Base-by-base conservation (phyloP, 2,113 vertebrate species). In the Leucosticte australis region DNA sequence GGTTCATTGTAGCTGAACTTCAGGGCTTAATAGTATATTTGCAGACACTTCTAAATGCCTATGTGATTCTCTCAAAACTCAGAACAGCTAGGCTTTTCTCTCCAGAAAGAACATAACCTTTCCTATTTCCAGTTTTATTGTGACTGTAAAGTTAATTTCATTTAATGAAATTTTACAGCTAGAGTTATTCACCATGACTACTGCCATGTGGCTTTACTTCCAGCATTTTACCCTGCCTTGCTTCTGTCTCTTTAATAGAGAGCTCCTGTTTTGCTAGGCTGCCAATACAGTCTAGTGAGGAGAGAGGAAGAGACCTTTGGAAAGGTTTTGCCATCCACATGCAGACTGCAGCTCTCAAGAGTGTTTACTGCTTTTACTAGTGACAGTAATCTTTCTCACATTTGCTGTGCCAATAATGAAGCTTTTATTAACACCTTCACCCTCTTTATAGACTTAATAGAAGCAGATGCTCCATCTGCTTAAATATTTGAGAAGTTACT, bases 91-190 rank as follows among this genome's bases (percentile, higher is more conserved):
- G 27, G 19, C 52, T 89, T 87, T 94, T 69, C 78, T 92, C 46
- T 83, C 35, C 39, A 83, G 64, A 94, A 90, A 96, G 91, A 96
- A 90, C 53, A 74, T 84, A 96, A 87, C 92, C 68, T 94, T 95
- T 95, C 85, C 71, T 94, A 64, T 89, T 94, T 84, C 57, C 52
- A 77, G 28, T 93, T 97, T 95, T 95, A 96, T 83, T 79, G 89
- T 88, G 78, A 84, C 90, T 62, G 53, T 95, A 97, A 96, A 96
- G 83, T 95, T 96, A 94, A 95, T 97, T 95, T 93, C 63, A 83
- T 89, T 95, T 92, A 96, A 95, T 94, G 92, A 93, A 96, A 95
- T 92, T 92, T 92, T 96, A 94, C 73, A 90, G 64, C 59, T 65
- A 87, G 75, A 92, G 71, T 94, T 97, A 96, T 90, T 94, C 65